Evolutionary conservation across 2,797 vertebrate genomes (phyloP).

Genomic region (Galagoides demidoff): DNA sequence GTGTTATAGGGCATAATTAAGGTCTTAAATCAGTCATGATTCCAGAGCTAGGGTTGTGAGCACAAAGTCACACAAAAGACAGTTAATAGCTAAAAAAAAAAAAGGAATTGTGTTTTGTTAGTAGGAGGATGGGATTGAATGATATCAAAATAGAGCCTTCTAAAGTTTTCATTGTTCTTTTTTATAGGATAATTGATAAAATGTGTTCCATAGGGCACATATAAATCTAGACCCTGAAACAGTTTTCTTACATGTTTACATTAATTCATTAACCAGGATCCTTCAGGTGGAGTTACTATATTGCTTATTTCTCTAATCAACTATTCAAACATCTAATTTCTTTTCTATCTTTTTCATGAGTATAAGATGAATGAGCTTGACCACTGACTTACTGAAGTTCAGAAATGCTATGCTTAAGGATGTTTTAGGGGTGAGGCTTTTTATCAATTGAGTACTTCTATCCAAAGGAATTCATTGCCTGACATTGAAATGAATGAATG

Average conservation of each 20-base stretch:
- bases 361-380: neutral
- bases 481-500: neutral
- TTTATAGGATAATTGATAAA: neutral
- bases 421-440: neutral
- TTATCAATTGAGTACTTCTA: neutral
- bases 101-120: neutral
- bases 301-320: conserved; percentile 2
- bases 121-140: neutral
- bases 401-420: neutral
- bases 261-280: neutral
- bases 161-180: neutral
- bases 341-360: neutral
- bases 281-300: neutral
- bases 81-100: neutral
- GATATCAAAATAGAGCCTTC: conserved; percentile 23
- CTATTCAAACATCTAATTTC: neutral
- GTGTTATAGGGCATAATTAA: neutral
- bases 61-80: neutral
- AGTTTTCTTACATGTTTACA: neutral
- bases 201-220: neutral
- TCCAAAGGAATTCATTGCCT: neutral
- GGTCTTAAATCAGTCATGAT: neutral
- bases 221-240: neutral
- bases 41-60: neutral
- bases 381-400: neutral